Percentiles rank a stretch among this genome's conserved stretches.
Evolutionary conservation across 2,113 vertebrate species (phyloP).

Genomic region (Callipepla squamata): DNA sequence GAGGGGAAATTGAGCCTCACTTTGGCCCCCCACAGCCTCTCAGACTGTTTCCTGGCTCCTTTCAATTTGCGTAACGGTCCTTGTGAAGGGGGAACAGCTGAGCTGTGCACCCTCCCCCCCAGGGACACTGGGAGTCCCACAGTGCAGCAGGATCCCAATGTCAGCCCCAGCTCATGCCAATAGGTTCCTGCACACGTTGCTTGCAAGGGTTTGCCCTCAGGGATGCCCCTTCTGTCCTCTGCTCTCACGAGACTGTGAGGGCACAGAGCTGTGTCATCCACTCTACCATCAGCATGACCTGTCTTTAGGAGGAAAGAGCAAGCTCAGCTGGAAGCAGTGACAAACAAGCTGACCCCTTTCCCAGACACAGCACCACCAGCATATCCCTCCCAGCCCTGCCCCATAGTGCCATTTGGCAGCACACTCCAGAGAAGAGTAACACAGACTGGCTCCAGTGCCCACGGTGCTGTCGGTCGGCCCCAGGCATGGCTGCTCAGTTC

Average conservation of each 20-base stretch:
- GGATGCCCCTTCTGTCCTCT: not conserved
- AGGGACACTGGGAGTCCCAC: rapidly evolving
- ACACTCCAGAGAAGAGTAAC: not conserved
- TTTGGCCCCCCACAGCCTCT: not conserved
- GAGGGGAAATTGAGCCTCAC: not conserved
- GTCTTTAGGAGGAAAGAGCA: not conserved
- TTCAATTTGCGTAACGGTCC: not conserved
- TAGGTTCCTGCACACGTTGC: not conserved
- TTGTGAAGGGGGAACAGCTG: rapidly evolving
- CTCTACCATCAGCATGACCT: not conserved
- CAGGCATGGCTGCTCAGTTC: rapidly evolving
- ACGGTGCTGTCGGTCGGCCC: not conserved
- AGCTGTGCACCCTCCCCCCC: not conserved
- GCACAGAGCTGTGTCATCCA: not conserved
- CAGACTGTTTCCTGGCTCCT: not conserved
- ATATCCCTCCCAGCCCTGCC: not conserved
- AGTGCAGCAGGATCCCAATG: not conserved
- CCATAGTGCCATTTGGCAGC: too few relatives aligned
- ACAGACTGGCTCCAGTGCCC: not conserved
- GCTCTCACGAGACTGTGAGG: not conserved
- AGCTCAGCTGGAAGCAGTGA: not conserved
- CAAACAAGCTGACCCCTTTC: not conserved
- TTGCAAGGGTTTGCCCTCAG: rapidly evolving
- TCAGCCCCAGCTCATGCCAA: not conserved
- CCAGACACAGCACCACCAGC: not conserved